Evolutionary conservation across 1,140 invertebrate genomes (phyloP).

Genomic region (Vanessa atalanta): DNA sequence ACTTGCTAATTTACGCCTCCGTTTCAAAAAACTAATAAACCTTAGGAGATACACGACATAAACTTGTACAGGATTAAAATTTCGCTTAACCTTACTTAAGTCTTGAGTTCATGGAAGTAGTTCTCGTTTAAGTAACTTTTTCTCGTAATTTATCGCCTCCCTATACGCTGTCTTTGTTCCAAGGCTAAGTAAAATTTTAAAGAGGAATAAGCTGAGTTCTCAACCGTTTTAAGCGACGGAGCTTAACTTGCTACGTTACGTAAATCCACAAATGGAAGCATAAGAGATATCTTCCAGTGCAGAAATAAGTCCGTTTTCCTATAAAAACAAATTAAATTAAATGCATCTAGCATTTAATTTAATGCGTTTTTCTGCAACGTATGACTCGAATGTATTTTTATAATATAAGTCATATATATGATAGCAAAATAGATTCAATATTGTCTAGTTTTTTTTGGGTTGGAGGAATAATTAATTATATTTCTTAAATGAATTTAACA

Average conservation of each 20-base stretch:
- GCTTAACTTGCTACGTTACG: constrained; percentile 26
- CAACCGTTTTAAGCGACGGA: constrained; percentile 22
- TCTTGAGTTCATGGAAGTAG: background rate
- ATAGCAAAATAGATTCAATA: too few species aligned
- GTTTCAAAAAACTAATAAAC: background rate
- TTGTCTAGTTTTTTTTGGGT: too few species aligned
- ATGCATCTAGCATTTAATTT: too few species aligned
- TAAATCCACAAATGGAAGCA: constrained; percentile 19
- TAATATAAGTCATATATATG: too few species aligned
- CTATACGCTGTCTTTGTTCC: constrained; percentile 20
- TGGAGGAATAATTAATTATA: too few species aligned
- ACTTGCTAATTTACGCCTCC: too few species aligned
- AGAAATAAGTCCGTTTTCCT: background rate
- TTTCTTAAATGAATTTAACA: too few species aligned
- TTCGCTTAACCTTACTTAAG: background rate
- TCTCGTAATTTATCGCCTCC: constrained; percentile 12
- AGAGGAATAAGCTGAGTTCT: constrained; percentile 22
- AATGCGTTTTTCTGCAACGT: background rate
- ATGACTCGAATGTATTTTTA: too few species aligned
- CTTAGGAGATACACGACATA: background rate
- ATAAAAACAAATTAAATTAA: background rate
- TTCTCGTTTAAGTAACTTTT: constrained; percentile 4
- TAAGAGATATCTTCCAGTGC: constrained; percentile 22
- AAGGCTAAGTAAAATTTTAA: constrained; percentile 22
- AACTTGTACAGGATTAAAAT: background rate